These are phyloP conservation scores for Stenotaenia linearis DNA, from an alignment of 2,888 invertebrate genomes.

Conservation along the genomic window DNA sequence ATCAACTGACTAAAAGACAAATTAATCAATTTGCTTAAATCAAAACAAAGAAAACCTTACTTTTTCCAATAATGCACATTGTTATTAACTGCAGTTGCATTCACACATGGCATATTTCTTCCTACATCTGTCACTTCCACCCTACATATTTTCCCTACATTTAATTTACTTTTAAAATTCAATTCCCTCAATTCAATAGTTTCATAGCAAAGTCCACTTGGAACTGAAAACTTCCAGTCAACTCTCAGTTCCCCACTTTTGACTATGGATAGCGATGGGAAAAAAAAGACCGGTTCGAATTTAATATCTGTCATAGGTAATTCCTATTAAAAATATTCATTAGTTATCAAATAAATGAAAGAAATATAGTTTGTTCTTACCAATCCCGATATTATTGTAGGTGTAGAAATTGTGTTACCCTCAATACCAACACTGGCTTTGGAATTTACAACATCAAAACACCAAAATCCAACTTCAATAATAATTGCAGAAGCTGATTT, in stretches of 20 bases:
- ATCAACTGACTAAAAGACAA: background rate
- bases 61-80: background rate
- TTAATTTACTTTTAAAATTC: background rate
- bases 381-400: background rate
- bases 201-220: background rate
- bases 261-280: background rate
- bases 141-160: background rate
- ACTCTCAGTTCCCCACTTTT: background rate
- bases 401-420: background rate
- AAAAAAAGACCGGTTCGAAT: background rate
- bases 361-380: background rate
- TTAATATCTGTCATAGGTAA: background rate
- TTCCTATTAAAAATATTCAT: background rate
- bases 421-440: background rate
- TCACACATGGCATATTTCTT: background rate
- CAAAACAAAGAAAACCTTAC: background rate
- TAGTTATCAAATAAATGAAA: background rate
- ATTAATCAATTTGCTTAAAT: too few species aligned
- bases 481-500: background rate
- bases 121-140: background rate
- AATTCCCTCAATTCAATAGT: background rate
- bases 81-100: background rate
- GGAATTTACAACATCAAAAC: background rate
- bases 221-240: background rate
- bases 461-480: background rate